Base-by-base conservation (phyloP, 2,797 vertebrate genomes). In the Xenentodon cancila region DNA sequence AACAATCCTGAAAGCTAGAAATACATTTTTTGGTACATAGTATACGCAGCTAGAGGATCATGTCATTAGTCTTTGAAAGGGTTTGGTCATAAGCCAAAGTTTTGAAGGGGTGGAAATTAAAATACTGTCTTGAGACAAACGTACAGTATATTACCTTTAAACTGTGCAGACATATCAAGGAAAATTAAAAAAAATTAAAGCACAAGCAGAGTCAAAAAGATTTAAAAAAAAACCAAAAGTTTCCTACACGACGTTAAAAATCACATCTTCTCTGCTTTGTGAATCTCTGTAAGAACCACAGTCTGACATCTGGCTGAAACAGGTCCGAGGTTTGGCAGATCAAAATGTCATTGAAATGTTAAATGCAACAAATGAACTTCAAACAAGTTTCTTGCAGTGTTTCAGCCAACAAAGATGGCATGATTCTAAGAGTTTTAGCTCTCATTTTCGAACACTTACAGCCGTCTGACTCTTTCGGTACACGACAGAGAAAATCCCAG, bases 391-490 rank as follows among this genome's bases (percentile, higher is more conserved):
- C 4, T 32, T 32, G 6, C 32, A 32, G 32, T 32, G 32, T 32
- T 32, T 32, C 32, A 32, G 9, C 9, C 32, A 27, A 5, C 32
- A 1, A 32, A 32, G 9, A 32, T 32, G 32, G 4, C 9, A 7
- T 5, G 32, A 19, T 44, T 7, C 48, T 52, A 18, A 27, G 5
- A 55, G 66, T 47, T 43, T 63, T 32, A 7, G 32, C 9, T 32
- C 1, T 63, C 45, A 37, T 49, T 60, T 73, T 64, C 37, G 72
- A 22, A 71, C 59, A 73, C 75, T 79, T 65, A 27, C 5, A 37
- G 13, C 59, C 7, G 1, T 45, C 11, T 37, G 25, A 25, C 25
- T 25, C 19, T 56, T 30, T 65, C 15, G 49, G 45, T 53, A 30
- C 51, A 34, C 0, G 1, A 27, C 1, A 4, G 17, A 53, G 48